These are phyloP conservation scores for Amiota communis DNA, from an alignment of 2,888 invertebrate genomes.

Conservation along the genomic window DNA sequence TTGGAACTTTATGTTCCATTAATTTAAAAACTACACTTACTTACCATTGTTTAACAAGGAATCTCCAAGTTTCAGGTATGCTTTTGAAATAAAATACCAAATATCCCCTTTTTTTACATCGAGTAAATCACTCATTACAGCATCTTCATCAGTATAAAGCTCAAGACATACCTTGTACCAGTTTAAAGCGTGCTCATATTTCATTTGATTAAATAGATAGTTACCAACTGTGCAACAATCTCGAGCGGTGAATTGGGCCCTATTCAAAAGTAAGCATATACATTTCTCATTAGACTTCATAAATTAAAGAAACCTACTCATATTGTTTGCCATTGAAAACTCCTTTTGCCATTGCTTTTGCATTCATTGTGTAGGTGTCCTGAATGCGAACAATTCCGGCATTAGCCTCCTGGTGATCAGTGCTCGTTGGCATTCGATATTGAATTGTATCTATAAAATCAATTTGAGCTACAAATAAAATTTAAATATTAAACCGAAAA, in stretches of 20 bases:
- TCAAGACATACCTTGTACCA: conserved; percentile 50
- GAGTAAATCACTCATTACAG: neutral
- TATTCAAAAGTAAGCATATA: neutral
- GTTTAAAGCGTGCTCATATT: conserved; percentile 39
- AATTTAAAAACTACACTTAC: neutral
- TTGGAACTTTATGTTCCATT: too few species aligned
- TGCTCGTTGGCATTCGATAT: conserved; percentile 78
- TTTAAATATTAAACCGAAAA: neutral
- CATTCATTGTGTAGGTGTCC: conserved; percentile 88
- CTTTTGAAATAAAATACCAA: conserved; percentile 5
- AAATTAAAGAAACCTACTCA: conserved; percentile 73
- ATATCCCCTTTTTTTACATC: neutral
- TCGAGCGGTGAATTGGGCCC: conserved; percentile 42
- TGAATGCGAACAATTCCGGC: conserved; percentile 91
- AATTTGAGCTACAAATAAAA: conserved; percentile 27
- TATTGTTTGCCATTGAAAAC: conserved; percentile 84
- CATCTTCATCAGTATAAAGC: neutral
- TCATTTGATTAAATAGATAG: conserved; percentile 37
- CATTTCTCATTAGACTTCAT: too few species aligned
- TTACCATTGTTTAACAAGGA: neutral
- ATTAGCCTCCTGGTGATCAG: conserved; percentile 93
- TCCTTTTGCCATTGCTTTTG: conserved; percentile 86
- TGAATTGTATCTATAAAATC: conserved; percentile 45
- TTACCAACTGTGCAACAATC: conserved; percentile 53
- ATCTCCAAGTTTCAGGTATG: neutral